Conservation (phyloP, 2,797 vertebrate genomes). For the Silurus lanzhouensis region DNA sequence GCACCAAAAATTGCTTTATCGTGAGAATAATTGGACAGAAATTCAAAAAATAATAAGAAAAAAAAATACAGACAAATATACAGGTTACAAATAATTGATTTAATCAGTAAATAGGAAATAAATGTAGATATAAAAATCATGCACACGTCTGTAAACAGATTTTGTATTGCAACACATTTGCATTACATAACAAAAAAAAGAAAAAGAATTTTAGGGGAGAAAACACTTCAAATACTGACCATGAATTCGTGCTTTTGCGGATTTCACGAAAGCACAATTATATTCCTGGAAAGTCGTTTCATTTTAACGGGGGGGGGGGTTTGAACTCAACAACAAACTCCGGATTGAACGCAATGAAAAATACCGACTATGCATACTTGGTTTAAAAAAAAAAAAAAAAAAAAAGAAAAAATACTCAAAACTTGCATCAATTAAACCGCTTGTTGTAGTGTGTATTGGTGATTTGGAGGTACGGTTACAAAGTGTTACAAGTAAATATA, state of each 20-base stretch:
- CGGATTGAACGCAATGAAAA: background rate
- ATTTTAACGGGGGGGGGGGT: background rate
- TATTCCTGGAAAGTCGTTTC: background rate
- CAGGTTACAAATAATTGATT: constrained; percentile 47
- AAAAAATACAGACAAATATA: constrained; percentile 31
- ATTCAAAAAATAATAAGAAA: background rate
- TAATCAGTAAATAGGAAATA: constrained; percentile 35
- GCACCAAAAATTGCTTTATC: background rate
- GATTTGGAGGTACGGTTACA: constrained; percentile 47
- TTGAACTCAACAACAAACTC: background rate
- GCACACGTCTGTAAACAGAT: constrained; percentile 36
- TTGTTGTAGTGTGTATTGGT: constrained; percentile 46
- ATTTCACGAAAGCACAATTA: background rate
- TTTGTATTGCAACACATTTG: constrained; percentile 14
- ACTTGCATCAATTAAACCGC: constrained; percentile 31
- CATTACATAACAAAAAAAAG: constrained; percentile 2
- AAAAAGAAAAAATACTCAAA: background rate
- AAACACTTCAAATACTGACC: constrained; percentile 36
- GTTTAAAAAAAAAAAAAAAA: background rate
- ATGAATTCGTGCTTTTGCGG: background rate
- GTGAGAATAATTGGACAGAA: constrained; percentile 12
- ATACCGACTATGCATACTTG: background rate
- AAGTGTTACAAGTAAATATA: constrained; percentile 66
- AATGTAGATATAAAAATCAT: background rate
- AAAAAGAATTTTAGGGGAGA: background rate